Conservation (phyloP, 1,140 invertebrate species). For the Kradibia gibbosae region DNA sequence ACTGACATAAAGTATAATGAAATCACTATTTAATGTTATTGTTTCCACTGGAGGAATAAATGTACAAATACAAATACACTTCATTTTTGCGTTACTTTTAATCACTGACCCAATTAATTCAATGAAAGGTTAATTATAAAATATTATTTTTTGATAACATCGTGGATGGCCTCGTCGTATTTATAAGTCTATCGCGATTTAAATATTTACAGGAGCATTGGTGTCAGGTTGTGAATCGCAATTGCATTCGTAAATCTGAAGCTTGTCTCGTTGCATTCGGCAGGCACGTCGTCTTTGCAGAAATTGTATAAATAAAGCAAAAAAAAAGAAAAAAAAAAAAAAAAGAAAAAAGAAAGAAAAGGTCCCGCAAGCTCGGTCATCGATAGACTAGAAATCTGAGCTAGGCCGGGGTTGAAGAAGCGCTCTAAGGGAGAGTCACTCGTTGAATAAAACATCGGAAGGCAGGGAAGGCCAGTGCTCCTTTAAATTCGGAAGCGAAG, state of each 20-base stretch:
- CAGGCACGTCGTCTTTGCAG: too few relatives aligned
- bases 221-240: too few relatives aligned
- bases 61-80: not conserved
- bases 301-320: too few relatives aligned
- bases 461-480: not conserved
- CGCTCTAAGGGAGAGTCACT: too few relatives aligned
- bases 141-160: not conserved
- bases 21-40: not conserved
- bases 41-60: not conserved
- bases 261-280: too few relatives aligned
- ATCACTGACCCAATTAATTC: not conserved
- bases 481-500: not conserved
- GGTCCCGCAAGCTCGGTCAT: too few relatives aligned
- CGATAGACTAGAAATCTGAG: too few relatives aligned
- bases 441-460: not conserved
- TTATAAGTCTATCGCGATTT: not conserved
- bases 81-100: not conserved
- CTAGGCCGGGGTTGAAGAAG: too few relatives aligned
- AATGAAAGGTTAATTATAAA: slow-evolving; percentile 12
- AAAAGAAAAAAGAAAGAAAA: too few relatives aligned
- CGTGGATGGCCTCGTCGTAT: not conserved
- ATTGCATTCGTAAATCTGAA: too few relatives aligned
- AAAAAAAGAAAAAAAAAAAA: too few relatives aligned
- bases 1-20: not conserved
- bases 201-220: slow-evolving; percentile 2